These are phyloP conservation scores for Drepanosiphum platanoidis DNA, from an alignment of 2,888 invertebrate species.

Conservation along the genomic window DNA sequence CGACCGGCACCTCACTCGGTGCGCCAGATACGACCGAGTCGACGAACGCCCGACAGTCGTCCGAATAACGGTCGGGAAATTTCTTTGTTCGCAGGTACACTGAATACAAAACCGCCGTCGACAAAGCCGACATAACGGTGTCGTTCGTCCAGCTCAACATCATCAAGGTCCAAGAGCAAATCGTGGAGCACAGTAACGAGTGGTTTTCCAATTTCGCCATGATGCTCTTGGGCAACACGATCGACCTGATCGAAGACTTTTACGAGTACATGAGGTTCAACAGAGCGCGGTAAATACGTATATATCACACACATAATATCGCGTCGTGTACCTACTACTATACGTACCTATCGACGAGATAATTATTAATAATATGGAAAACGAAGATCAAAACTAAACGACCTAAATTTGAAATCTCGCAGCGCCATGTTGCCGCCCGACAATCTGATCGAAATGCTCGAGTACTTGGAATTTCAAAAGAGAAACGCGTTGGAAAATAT, in stretches of 20 bases:
- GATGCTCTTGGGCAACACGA: not conserved
- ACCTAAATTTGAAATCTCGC: not conserved
- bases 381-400: too few relatives aligned
- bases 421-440: slow-evolving; percentile 14
- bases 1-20: not conserved
- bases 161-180: slow-evolving; percentile 1
- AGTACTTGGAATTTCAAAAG: not conserved
- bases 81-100: not conserved
- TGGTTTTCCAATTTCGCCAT: slow-evolving; percentile 29
- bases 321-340: too few relatives aligned
- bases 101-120: not conserved
- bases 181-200: slow-evolving; percentile 7
- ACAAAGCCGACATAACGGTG: not conserved
- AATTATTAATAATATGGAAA: too few relatives aligned
- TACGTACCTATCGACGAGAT: too few relatives aligned
- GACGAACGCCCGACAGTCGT: not conserved
- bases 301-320: too few relatives aligned
- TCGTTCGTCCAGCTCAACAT: not conserved
- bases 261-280: slow-evolving; percentile 5
- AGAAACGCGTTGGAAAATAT: not conserved
- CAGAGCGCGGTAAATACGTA: slow-evolving; percentile 14
- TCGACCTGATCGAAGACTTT: not conserved
- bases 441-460: slow-evolving; percentile 9
- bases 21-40: not conserved
- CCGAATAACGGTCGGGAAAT: not conserved